phyloP scores from a whole-genome alignment of 1,140 invertebrate species.

The Heliconius himera region DNA sequence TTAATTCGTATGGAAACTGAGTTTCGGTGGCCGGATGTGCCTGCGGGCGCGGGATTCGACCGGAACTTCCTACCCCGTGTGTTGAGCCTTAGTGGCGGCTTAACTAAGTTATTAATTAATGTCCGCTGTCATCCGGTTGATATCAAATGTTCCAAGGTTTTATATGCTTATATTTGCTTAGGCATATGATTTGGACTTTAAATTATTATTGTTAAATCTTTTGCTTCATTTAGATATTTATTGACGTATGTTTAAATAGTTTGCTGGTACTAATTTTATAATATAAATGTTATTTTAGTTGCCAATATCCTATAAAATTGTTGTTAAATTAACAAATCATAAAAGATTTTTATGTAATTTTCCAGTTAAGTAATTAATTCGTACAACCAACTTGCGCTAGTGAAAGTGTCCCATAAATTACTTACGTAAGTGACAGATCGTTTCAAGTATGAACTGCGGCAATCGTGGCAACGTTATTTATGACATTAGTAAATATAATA shows the following conservation, averaged over 20 bases:
- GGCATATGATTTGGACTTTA: not conserved
- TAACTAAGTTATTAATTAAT: slow-evolving; percentile 77
- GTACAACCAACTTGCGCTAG: slow-evolving; percentile 6
- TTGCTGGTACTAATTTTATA: not conserved
- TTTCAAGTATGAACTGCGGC: slow-evolving; percentile 1
- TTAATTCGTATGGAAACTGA: slow-evolving; percentile 40
- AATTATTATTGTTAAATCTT: not conserved
- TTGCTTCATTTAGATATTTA: not conserved
- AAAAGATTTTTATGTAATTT: not conserved
- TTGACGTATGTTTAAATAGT: too few relatives aligned
- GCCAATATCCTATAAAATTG: too few relatives aligned
- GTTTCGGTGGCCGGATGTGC: slow-evolving; percentile 70
- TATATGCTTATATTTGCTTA: not conserved
- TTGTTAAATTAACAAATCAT: not conserved
- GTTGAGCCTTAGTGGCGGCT: slow-evolving; percentile 66
- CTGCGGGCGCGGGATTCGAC: slow-evolving; percentile 72
- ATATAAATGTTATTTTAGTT: not conserved
- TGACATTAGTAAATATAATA: not conserved
- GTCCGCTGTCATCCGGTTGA: slow-evolving; percentile 53
- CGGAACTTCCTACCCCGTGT: slow-evolving; percentile 70
- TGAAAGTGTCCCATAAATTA: slow-evolving; percentile 14
- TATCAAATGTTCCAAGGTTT: slow-evolving; percentile 43
- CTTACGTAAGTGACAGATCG: slow-evolving; percentile 2
- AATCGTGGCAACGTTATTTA: not conserved
- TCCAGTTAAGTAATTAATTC: slow-evolving; percentile 8